Base-by-base conservation (phyloP, 2,113 vertebrate genomes). In the Grantiella picta region DNA sequence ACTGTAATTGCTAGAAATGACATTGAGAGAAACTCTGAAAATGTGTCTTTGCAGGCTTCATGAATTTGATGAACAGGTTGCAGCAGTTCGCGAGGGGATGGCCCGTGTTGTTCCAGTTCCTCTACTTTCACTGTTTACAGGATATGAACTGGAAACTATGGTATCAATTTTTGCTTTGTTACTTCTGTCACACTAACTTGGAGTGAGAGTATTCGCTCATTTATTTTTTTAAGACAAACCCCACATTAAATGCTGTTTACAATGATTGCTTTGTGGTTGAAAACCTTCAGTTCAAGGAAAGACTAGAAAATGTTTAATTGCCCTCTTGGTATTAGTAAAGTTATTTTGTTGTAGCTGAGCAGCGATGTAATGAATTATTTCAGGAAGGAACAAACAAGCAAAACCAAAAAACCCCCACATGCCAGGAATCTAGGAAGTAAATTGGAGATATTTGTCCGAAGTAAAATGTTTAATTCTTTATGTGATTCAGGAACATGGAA, bases 141-240 rank as follows among this genome's bases (percentile, higher is more conserved):
- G 99, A 78, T 99, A 99, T 11, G 99, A 99, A 84, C 97, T 99
- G 95, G 99, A 99, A 97, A 99, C 99, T 0, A 99, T 99, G 99
- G 99, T 99, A 97, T 82, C 77, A 60, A 15, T 76, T 53, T 86
- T 40, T 76, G 7, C 3, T 45, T 36, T 65, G 11, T 81, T 59
- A 42, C 19, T 31, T 70, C 28, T 79, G 31, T 59, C 52, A 52
- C 14, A 33, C 23, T 50, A 49, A 56, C 9, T 64, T 64, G 45
- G 31, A 93, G 38, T 77, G 49, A 86, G 13, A 54, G 35, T 69
- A 71, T 80, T 75, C 38, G 25, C 40, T 91, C 42, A 11, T 27
- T 61, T 2, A 10, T 78, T 24, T 86, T 57, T 21, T 21, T 66
- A 50, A 64, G 29, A 21, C 5, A 71, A 71, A 47, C 2, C 13